Evolutionary conservation across 2,888 invertebrate genomes (phyloP).

Genomic region (Eurytoma adleriae): DNA sequence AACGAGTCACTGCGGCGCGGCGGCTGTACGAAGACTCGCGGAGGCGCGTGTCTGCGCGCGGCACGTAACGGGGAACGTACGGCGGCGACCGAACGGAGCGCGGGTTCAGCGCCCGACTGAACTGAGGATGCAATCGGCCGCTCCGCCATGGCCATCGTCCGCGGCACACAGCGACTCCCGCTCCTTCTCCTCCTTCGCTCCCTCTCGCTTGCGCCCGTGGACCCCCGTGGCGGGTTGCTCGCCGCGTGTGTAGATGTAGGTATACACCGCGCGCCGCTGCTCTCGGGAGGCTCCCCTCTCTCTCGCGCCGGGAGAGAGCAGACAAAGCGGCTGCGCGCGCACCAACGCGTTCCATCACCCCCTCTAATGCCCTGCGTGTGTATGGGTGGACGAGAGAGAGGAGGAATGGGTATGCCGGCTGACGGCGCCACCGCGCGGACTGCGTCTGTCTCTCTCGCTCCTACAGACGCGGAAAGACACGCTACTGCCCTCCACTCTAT

Average conservation of each 20-base stretch:
- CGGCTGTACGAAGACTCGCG: neutral
- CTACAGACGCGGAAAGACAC: neutral
- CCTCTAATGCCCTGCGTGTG: slow-evolving; percentile 48
- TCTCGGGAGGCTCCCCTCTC: slow-evolving; percentile 24
- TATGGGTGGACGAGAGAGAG: slow-evolving; percentile 1
- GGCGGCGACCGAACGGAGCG: slow-evolving; percentile 67
- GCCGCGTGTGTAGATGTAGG: neutral
- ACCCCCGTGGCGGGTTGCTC: too few relatives aligned
- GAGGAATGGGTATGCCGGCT: neutral
- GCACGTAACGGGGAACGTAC: neutral
- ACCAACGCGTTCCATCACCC: slow-evolving; percentile 68
- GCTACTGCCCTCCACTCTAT: neutral
- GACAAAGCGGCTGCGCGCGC: slow-evolving; percentile 75
- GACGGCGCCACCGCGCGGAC: neutral
- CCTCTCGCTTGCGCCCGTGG: slow-evolving; percentile 21
- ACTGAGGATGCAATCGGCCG: slow-evolving; percentile 74
- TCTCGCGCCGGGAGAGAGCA: slow-evolving; percentile 61
- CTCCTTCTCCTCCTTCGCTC: slow-evolving; percentile 55
- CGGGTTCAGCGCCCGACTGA: slow-evolving; percentile 76
- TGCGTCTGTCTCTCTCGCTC: neutral
- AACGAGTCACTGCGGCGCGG: neutral
- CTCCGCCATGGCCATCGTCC: slow-evolving; percentile 72
- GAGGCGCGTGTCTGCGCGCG: neutral
- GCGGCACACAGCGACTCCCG: slow-evolving; percentile 46
- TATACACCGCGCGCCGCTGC: slow-evolving; percentile 67